A percentile compares a stretch with the other conserved stretches of the same genome.
Evolutionary conservation across 2,888 invertebrate genomes (phyloP).

Genomic region (Nemotelus pantherinus): DNA sequence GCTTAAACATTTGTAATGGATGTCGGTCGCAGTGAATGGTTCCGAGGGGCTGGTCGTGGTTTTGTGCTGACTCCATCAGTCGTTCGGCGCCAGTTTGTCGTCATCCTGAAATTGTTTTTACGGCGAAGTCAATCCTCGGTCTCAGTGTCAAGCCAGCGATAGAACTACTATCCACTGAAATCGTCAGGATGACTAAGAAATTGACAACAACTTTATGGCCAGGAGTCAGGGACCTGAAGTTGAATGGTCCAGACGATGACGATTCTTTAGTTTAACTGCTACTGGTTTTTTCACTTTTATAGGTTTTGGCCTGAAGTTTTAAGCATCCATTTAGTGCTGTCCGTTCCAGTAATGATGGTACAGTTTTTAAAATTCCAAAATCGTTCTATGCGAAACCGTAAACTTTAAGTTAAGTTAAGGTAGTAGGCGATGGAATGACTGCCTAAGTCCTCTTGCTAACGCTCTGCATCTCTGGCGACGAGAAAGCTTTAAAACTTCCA

Average conservation of each 20-base stretch:
- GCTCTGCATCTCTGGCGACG: constrained; percentile 16
- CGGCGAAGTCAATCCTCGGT: constrained; percentile 6
- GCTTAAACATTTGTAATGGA: constrained; percentile 23
- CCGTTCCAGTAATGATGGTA: background rate
- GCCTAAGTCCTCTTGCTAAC: background rate
- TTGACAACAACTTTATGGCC: background rate
- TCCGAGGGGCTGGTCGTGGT: background rate
- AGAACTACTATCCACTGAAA: too few species aligned
- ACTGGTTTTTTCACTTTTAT: constrained; percentile 11
- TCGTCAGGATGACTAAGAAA: too few species aligned
- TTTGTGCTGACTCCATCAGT: constrained; percentile 32
- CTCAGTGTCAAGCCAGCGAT: background rate
- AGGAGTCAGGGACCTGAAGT: background rate
- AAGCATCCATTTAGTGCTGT: constrained; percentile 1
- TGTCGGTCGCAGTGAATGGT: constrained; percentile 21
- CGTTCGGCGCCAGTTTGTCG: constrained; percentile 34
- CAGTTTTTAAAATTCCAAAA: background rate
- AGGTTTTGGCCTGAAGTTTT: background rate
- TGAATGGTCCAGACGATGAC: background rate
- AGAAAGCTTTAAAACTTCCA: too few species aligned
- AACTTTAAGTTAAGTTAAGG: background rate
- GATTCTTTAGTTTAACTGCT: constrained; percentile 24
- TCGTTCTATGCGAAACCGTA: constrained; percentile 15
- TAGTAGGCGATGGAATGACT: constrained; percentile 12
- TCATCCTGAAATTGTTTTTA: constrained; percentile 21